Evolutionary conservation across 2,797 vertebrate genomes (phyloP), one percentile per base, ranked within the genome.

Genomic region (Mus minutoides): DNA sequence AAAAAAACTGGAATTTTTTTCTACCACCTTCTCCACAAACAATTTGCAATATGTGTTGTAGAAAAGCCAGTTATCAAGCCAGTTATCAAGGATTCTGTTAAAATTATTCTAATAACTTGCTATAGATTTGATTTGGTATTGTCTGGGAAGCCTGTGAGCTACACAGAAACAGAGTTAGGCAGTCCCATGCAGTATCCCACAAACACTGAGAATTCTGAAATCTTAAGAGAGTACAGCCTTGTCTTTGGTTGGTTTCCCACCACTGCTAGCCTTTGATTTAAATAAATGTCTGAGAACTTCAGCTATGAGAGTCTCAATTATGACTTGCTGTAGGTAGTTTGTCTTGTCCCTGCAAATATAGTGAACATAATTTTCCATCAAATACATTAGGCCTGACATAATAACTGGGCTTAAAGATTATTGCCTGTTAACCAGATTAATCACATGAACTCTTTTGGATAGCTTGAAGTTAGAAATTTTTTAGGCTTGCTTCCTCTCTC

Each of bases 301-400:
- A 67, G 52, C 49, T 54, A 92, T 40, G 40, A 58, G 26, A 34
- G 76, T 92, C 79, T 79, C 49, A 75, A 0, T 94, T 92, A 60
- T 0, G 1, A 52, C 46, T 89, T 78, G 49, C n/a, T 11, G 24
- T 60, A 69, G 84, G n/a, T 88, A 43, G 86, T 26, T 40, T 75
- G n/a, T 12, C n/a, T 87, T 40, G 26, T 54, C 3, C 37, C 10
- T 60, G 29, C 9, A 46, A 34, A 1, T 75, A 11, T 84, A 73
- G 26, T 77, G 40, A 67, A 69, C 29, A 90, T 21, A 64, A 80
- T 77, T 87, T 91, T 87, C 54, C 49, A n/a, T 87, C 69, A 94
- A 64, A 79, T 76, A 60, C 62, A 86, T 31, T 82, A 43, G 43
- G 31, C 69, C 76, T 86, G 71, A 84, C 85, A 64, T 56, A 85